Conservation (phyloP, 2,113 vertebrate species). For the Psephotus haematonotus region DNA sequence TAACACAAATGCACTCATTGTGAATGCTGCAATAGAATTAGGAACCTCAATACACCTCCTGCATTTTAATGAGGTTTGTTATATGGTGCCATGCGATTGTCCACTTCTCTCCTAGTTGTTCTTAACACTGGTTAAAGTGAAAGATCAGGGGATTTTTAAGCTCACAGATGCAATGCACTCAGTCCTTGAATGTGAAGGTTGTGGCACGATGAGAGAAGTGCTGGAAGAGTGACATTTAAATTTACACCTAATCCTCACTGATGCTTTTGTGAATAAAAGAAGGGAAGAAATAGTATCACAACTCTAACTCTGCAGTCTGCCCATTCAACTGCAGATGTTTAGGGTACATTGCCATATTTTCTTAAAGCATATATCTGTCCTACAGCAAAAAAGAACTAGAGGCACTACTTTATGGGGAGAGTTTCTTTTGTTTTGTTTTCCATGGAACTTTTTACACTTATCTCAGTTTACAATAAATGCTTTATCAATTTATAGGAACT, state of each 20-base stretch:
- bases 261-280: conserved; percentile 8
- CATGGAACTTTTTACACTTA: background rate
- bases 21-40: conserved; percentile 66
- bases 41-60: conserved; percentile 55
- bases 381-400: background rate
- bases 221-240: conserved; percentile 36
- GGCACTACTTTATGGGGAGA: background rate
- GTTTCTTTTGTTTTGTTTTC: background rate
- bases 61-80: conserved; percentile 58
- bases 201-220: conserved; percentile 30
- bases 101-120: conserved; percentile 31
- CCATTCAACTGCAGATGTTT: background rate
- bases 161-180: conserved; percentile 49
- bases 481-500: background rate
- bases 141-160: conserved; percentile 39
- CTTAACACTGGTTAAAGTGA: conserved; percentile 31
- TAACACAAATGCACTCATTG: conserved; percentile 67
- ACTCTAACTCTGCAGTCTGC: background rate
- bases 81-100: conserved; percentile 28
- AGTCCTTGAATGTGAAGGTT: conserved; percentile 32
- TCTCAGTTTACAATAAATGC: background rate
- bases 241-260: background rate
- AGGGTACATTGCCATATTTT: background rate
- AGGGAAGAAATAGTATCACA: conserved; percentile 13
- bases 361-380: conserved; percentile 1